Evolutionary conservation across 53 echinoderm and acorn worm genomes (phyloP).

Genomic region (Hippasteria phrygiana): DNA sequence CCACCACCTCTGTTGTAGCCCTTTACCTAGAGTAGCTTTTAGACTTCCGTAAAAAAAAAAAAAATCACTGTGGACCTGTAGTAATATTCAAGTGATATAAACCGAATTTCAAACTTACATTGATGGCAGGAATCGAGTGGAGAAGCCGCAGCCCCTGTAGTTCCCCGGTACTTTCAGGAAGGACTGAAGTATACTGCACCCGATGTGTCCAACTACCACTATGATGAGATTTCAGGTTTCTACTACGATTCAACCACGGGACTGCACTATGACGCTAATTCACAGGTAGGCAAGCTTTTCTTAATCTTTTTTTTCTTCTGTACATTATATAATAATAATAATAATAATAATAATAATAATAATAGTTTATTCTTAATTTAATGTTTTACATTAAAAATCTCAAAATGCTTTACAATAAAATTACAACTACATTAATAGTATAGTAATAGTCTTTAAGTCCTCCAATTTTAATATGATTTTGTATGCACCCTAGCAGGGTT

Average conservation of each 20-base stretch:
- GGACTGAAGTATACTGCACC: conserved; percentile 60
- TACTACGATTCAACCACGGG: conserved; percentile 90
- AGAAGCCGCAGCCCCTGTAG: conserved; percentile 9
- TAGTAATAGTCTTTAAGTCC: too few species aligned
- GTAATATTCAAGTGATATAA: not conserved
- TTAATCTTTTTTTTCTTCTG: not conserved
- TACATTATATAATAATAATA: not conserved
- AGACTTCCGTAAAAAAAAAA: too few species aligned
- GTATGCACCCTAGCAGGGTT: too few species aligned
- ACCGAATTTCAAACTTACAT: not conserved
- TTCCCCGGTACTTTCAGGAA: conserved; percentile 5
- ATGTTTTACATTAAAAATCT: too few species aligned
- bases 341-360: too few species aligned
- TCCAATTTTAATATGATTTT: too few species aligned
- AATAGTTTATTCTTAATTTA: too few species aligned
- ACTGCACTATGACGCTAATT: conserved; percentile 92
- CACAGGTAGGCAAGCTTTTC: conserved; percentile 73
- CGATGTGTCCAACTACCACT: conserved; percentile 86
- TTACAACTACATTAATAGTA: too few species aligned
- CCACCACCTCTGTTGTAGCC: too few species aligned
- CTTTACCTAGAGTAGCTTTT: too few species aligned
- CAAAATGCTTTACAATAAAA: too few species aligned
- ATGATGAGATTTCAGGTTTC: conserved; percentile 90
- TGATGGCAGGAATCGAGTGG: not conserved
- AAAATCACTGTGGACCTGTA: too few species aligned